A percentile compares a stretch with the other conserved stretches of the same genome.
Conservation (phyloP, 2,888 invertebrate species). For the Blomia tropicalis region DNA sequence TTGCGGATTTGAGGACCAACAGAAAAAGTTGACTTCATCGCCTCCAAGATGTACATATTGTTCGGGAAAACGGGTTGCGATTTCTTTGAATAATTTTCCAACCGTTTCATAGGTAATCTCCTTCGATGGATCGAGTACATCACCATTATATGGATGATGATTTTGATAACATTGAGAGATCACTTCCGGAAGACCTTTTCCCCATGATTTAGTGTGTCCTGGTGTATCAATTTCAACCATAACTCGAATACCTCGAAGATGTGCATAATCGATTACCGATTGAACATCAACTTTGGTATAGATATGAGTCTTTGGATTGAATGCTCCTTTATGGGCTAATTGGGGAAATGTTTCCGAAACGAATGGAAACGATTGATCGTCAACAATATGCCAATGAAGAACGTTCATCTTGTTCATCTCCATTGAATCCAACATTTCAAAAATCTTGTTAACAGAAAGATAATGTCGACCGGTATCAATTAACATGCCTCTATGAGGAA, state of each 20-base stretch:
- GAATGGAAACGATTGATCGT: conserved; percentile 84
- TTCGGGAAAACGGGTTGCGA: conserved; percentile 52
- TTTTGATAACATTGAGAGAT: conserved; percentile 52
- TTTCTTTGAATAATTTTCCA: conserved; percentile 37
- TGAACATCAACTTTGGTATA: conserved; percentile 50
- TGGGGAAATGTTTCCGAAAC: conserved; percentile 37
- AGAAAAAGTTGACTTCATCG: conserved; percentile 67
- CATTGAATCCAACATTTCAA: conserved; percentile 62
- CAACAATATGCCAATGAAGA: conserved; percentile 66
- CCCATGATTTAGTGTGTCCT: conserved; percentile 68
- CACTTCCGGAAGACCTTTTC: conserved; percentile 52
- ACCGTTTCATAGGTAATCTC: conserved; percentile 38
- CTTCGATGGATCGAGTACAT: conserved; percentile 50
- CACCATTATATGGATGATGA: conserved; percentile 40
- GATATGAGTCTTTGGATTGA: conserved; percentile 38
- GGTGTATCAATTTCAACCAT: conserved; percentile 81
- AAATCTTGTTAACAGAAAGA: conserved; percentile 45
- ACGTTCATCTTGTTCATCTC: conserved; percentile 74
- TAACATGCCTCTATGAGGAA: conserved; percentile 69
- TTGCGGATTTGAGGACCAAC: conserved; percentile 59
- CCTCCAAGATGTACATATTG: conserved; percentile 76
- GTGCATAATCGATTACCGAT: conserved; percentile 57
- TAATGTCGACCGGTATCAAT: conserved; percentile 82
- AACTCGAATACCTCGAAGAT: conserved; percentile 64
- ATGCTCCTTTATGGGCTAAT: conserved; percentile 28